These are phyloP conservation scores for Lepisosteus osseus DNA, from an alignment of 2,113 vertebrate species.

Conservation along the genomic window DNA sequence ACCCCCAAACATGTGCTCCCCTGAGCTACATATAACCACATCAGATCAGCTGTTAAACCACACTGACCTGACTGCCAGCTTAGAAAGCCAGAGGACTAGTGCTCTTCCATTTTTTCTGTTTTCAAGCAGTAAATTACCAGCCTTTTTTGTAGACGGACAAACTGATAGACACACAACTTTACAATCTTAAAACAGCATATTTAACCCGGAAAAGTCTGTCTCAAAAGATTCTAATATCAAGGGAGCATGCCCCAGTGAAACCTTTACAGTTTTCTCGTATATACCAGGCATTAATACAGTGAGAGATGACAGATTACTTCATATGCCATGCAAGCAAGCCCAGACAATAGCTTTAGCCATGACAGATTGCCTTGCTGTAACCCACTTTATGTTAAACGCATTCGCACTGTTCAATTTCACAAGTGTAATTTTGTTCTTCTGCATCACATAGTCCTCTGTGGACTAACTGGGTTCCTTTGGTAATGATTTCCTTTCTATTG, in stretches of 20 bases:
- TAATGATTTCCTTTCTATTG: constrained; percentile 99
- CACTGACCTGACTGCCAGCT: no score
- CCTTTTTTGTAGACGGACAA: background rate
- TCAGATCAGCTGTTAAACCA: no score
- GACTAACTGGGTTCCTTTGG: constrained; percentile 88
- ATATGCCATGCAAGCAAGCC: constrained; percentile 94
- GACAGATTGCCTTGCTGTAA: constrained; percentile 97
- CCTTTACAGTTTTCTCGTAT: constrained; percentile 76
- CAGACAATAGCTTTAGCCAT: constrained; percentile 94
- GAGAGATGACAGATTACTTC: constrained; percentile 97
- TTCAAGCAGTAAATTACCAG: no score
- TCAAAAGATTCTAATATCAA: constrained; percentile 34
- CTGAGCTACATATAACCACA: no score
- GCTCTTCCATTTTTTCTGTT: no score
- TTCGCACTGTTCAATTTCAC: constrained; percentile 97
- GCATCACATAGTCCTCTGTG: constrained; percentile 84
- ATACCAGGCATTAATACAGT: constrained; percentile 82
- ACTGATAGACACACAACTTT: background rate
- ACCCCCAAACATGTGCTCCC: no score
- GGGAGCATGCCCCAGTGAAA: constrained; percentile 67
- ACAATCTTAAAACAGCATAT: constrained; percentile 17
- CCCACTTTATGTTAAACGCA: constrained; percentile 99
- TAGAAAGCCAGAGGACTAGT: no score
- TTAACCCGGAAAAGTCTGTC: constrained; percentile 20
- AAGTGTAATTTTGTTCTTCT: constrained; percentile 94